Conservation (phyloP, 2,888 invertebrate species). For the Pyrrhosoma nymphula region DNA sequence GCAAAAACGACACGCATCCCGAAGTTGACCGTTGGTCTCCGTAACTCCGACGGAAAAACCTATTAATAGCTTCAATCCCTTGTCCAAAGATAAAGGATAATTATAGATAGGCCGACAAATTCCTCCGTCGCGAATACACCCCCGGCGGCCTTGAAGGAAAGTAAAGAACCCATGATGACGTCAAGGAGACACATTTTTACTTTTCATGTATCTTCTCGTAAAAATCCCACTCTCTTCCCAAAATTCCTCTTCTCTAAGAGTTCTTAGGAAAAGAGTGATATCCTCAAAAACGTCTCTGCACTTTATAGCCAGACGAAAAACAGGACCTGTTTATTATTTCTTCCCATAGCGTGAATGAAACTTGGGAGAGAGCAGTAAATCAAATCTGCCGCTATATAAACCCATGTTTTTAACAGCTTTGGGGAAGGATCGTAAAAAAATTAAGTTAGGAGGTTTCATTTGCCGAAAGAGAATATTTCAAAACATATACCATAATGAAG, state of each 20-base stretch:
- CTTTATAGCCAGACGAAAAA: not conserved
- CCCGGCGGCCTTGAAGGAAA: not conserved
- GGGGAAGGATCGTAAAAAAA: not conserved
- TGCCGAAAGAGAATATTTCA: not conserved
- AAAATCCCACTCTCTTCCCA: not conserved
- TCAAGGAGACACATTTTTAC: not conserved
- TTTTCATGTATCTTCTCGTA: not conserved
- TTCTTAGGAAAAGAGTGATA: not conserved
- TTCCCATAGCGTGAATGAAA: not conserved
- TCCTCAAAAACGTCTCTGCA: not conserved
- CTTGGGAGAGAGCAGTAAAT: not conserved
- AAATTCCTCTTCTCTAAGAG: not conserved
- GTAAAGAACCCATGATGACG: not conserved
- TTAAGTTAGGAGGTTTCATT: not conserved
- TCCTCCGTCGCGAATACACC: not conserved
- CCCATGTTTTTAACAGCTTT: not conserved
- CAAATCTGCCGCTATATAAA: not conserved
- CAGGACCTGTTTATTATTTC: slow-evolving; percentile 1
- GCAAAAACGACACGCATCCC: too few species aligned
- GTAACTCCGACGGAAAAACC: not conserved
- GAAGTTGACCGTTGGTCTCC: too few species aligned
- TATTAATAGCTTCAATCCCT: slow-evolving; percentile 1
- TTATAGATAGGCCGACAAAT: not conserved
- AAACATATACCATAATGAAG: too few species aligned
- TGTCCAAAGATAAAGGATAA: not conserved